Percentiles rank a stretch among this genome's conserved stretches.
Evolutionary conservation across 2,888 invertebrate genomes (phyloP).

Genomic region (Candidula unifasciata): DNA sequence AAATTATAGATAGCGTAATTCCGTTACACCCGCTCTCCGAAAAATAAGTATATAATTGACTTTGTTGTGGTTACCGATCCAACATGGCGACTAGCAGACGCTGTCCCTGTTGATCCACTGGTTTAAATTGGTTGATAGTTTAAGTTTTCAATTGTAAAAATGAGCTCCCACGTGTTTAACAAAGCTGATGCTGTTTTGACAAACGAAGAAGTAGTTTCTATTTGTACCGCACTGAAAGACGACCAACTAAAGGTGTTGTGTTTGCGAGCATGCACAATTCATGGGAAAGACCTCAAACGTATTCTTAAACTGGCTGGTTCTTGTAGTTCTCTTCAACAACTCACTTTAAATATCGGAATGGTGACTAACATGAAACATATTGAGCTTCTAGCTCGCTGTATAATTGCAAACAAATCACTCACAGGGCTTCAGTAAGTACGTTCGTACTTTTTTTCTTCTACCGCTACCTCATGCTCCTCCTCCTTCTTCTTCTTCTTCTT

Average conservation of each 20-base stretch:
- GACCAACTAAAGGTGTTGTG: constrained; percentile 65
- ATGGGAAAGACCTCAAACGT: constrained; percentile 64
- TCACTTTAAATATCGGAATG: constrained; percentile 69
- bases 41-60: too few species aligned
- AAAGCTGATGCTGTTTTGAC: constrained; percentile 53
- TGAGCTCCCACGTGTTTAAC: constrained; percentile 53
- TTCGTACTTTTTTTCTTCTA: background rate
- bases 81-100: constrained; percentile 38
- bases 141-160: constrained; percentile 1
- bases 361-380: constrained; percentile 61
- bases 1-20: too few species aligned
- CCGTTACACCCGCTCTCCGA: too few species aligned
- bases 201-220: constrained; percentile 60
- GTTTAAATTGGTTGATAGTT: too few species aligned
- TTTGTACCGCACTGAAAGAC: constrained; percentile 62
- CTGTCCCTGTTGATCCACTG: too few species aligned
- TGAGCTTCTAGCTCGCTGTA: constrained; percentile 62
- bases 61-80: constrained; percentile 53
- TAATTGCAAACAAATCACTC: constrained; percentile 67
- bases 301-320: constrained; percentile 63
- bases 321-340: constrained; percentile 65
- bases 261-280: constrained; percentile 66
- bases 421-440: constrained; percentile 69
- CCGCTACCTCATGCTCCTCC: too few species aligned
- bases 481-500: too few species aligned